These are phyloP conservation scores for Helleia helle DNA, from an alignment of 2,888 invertebrate species.

Conservation along the genomic window DNA sequence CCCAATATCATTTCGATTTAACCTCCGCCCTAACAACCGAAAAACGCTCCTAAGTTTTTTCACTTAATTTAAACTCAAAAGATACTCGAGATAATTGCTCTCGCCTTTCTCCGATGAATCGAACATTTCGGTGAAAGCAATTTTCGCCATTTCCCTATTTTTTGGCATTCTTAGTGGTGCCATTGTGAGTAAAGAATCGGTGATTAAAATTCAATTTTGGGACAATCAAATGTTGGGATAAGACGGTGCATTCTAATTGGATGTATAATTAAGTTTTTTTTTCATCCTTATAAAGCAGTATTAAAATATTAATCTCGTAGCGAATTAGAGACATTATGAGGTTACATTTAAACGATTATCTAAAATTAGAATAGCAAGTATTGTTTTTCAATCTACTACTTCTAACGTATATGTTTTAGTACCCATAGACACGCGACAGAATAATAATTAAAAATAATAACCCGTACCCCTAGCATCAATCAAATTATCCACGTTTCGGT, in stretches of 20 bases:
- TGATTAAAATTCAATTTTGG: slow-evolving; percentile 74
- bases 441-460: slow-evolving; percentile 17
- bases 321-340: too few relatives aligned
- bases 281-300: background rate
- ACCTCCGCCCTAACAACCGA: slow-evolving; percentile 24
- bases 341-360: too few relatives aligned
- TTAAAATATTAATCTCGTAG: too few relatives aligned
- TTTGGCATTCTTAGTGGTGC: slow-evolving; percentile 59
- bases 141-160: slow-evolving; percentile 65
- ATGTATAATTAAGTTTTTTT: slow-evolving; percentile 29
- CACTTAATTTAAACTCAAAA: slow-evolving; percentile 73
- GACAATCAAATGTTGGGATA: slow-evolving; percentile 63
- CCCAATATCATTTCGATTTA: slow-evolving; percentile 18
- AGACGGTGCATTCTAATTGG: slow-evolving; percentile 70
- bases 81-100: slow-evolving; percentile 73
- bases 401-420: too few relatives aligned
- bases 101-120: slow-evolving; percentile 49
- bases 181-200: slow-evolving; percentile 66
- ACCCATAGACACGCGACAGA: slow-evolving; percentile 7
- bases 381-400: too few relatives aligned
- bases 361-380: too few relatives aligned
- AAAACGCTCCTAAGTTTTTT: slow-evolving; percentile 49
- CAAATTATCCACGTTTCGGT: slow-evolving; percentile 53
- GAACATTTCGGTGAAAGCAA: slow-evolving; percentile 56
- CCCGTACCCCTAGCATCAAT: slow-evolving; percentile 35